Evolutionary conservation across 1,140 invertebrate species (phyloP).

Genomic region (Nixonia krombeini): DNA sequence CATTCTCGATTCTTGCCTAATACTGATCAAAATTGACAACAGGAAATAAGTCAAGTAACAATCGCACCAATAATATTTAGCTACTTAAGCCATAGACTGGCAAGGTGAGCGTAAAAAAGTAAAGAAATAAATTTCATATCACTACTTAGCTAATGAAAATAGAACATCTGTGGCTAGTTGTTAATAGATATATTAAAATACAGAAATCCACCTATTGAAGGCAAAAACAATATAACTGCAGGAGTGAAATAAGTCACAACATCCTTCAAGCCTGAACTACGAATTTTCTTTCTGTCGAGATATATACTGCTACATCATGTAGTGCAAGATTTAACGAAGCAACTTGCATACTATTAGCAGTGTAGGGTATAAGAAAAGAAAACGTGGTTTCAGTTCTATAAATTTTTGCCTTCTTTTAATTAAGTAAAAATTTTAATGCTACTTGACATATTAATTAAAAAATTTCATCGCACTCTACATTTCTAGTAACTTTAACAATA

Average conservation of each 20-base stretch:
- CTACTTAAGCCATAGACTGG: conserved; percentile 10
- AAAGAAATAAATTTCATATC: conserved; percentile 7
- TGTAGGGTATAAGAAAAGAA: too few species aligned
- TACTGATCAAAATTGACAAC: not conserved
- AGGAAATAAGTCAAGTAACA: not conserved
- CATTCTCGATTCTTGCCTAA: not conserved
- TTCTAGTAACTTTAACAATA: too few species aligned
- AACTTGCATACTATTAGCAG: too few species aligned
- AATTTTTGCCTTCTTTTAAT: too few species aligned
- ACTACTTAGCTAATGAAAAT: conserved; percentile 13
- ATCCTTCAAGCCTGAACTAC: too few species aligned
- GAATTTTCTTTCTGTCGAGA: too few species aligned
- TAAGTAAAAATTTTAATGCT: too few species aligned
- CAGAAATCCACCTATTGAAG: conserved; percentile 12
- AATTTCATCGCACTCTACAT: too few species aligned
- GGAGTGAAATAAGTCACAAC: not conserved
- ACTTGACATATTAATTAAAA: too few species aligned
- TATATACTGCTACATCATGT: too few species aligned
- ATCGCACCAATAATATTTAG: not conserved
- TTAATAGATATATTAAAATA: conserved; percentile 26
- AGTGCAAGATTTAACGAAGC: too few species aligned
- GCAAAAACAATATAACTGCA: not conserved
- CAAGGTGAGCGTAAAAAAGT: conserved; percentile 14
- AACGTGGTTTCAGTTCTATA: too few species aligned
- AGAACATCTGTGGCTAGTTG: conserved; percentile 1